A percentile compares a stretch with the other conserved stretches of the same genome.
Conservation (phyloP, 2,113 vertebrate species). For the Polyodon spathula region DNA sequence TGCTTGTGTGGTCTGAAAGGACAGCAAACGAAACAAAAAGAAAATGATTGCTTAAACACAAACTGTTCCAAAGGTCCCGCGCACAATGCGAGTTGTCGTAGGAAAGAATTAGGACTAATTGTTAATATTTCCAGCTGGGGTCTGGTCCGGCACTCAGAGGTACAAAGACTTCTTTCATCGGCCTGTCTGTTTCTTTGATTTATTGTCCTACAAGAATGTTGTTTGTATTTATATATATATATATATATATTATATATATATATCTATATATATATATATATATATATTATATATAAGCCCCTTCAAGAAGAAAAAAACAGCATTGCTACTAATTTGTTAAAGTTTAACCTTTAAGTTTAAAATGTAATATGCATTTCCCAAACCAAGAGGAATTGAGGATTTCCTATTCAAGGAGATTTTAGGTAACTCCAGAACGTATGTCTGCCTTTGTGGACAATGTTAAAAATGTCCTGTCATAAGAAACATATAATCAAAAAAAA, state of each 20-base stretch:
- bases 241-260: too few species aligned
- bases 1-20: constrained; percentile 18
- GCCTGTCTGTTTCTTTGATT: constrained; percentile 22
- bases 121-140: not conserved
- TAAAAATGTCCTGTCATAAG: too few species aligned
- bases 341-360: too few species aligned
- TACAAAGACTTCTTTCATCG: constrained; percentile 28
- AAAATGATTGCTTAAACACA: not conserved
- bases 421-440: too few species aligned
- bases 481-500: too few species aligned
- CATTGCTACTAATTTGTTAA: too few species aligned
- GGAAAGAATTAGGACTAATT: not conserved
- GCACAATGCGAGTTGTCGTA: not conserved
- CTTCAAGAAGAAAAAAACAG: too few species aligned
- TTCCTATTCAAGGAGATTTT: too few species aligned
- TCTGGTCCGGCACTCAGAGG: constrained; percentile 26
- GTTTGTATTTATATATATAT: constrained; percentile 16
- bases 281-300: constrained; percentile 13
- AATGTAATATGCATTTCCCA: too few species aligned
- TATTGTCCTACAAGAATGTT: constrained; percentile 14
- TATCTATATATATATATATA: too few species aligned
- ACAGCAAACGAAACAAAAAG: constrained; percentile 11
- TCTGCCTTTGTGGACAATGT: too few species aligned
- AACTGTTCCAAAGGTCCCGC: not conserved
- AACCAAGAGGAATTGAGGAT: too few species aligned